phyloP scores from a whole-genome alignment of 1,140 invertebrate species.

The Chionoecetes opilio region DNA sequence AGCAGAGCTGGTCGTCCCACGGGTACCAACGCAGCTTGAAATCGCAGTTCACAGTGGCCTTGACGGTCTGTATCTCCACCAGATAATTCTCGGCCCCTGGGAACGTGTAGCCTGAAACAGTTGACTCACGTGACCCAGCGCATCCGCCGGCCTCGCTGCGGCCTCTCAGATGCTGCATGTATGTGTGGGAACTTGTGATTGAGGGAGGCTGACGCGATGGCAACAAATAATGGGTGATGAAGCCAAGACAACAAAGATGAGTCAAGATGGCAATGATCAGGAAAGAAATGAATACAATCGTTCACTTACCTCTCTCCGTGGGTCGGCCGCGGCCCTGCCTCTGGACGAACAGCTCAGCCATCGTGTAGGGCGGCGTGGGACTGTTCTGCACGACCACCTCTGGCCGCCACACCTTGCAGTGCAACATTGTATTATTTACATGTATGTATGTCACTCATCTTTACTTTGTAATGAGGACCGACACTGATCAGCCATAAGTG shows the following conservation, averaged over 20 bases:
- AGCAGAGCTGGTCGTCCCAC: constrained; percentile 57
- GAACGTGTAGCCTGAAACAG: constrained; percentile 50
- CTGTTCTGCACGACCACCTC: constrained; percentile 14
- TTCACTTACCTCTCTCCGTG: not conserved
- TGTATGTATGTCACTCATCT: too few relatives aligned
- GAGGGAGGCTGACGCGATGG: not conserved
- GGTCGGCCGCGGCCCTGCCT: not conserved
- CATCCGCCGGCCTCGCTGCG: not conserved
- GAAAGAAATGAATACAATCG: too few relatives aligned
- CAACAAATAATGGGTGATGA: not conserved
- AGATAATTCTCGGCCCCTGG: not conserved
- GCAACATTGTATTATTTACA: too few relatives aligned
- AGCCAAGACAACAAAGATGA: not conserved
- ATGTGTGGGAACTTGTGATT: not conserved
- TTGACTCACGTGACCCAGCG: too few relatives aligned
- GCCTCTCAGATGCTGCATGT: not conserved
- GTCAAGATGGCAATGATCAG: not conserved
- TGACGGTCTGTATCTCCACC: constrained; percentile 37
- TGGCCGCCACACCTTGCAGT: constrained; percentile 40
- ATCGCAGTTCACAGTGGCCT: constrained; percentile 58
- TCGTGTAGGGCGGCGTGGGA: not conserved
- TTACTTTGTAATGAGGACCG: too few relatives aligned
- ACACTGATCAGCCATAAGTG: too few relatives aligned
- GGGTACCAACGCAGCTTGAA: constrained; percentile 58
- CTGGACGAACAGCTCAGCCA: not conserved